Percentiles rank a stretch among this genome's conserved stretches.
Conservation (phyloP, 2,888 invertebrate species). For the Luperina nickerlii region DNA sequence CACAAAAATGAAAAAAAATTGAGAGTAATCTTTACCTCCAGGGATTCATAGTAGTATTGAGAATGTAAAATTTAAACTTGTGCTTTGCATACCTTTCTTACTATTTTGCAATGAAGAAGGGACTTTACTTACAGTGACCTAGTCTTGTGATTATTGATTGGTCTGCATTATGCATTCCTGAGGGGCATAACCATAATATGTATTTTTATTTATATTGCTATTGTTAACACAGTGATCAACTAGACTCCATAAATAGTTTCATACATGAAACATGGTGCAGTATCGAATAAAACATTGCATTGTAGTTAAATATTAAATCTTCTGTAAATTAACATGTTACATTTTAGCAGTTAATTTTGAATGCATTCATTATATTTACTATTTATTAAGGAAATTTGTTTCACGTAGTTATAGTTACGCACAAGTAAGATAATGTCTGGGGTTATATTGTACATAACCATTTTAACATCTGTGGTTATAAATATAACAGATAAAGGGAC, state of each 20-base stretch:
- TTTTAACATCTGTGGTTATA: not conserved
- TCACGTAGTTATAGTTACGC: not conserved
- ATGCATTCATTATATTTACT: not conserved
- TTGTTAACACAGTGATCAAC: conserved; percentile 21
- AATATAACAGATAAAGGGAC: not conserved
- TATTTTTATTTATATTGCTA: conserved; percentile 13
- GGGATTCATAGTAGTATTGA: not conserved
- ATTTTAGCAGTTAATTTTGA: not conserved
- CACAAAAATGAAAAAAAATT: not conserved
- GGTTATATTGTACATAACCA: not conserved
- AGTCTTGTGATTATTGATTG: not conserved
- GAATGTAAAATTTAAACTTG: not conserved
- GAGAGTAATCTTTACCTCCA: not conserved
- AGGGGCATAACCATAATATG: no score
- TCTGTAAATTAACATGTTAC: not conserved
- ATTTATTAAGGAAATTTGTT: not conserved
- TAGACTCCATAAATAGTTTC: conserved; percentile 9
- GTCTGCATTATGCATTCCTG: not conserved
- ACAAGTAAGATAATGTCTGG: not conserved
- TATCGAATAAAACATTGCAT: conserved; percentile 18
- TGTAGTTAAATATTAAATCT: not conserved
- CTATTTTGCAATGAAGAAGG: not conserved
- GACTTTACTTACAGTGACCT: not conserved
- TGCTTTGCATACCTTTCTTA: not conserved
- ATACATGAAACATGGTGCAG: not conserved